Evolutionary conservation across 1,140 invertebrate species (phyloP).

Genomic region (Oreohelix idahoensis): DNA sequence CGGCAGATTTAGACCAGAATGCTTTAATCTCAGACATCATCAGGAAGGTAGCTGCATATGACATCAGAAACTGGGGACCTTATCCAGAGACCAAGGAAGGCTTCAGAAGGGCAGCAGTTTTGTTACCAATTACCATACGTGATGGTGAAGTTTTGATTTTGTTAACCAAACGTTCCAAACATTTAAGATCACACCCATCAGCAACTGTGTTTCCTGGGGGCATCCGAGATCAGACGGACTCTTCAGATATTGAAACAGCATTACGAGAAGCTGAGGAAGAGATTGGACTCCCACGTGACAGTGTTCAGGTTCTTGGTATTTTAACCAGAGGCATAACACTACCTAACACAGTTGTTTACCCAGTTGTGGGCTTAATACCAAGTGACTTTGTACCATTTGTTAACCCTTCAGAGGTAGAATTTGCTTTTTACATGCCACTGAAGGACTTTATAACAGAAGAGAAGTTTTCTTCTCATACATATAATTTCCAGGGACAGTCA

Average conservation of each 20-base stretch:
- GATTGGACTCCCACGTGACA: conserved; percentile 46
- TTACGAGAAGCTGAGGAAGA: conserved; percentile 57
- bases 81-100: neutral
- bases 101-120: conserved; percentile 8
- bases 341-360: conserved; percentile 49
- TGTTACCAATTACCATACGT: conserved; percentile 15
- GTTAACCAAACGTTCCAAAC: conserved; percentile 27
- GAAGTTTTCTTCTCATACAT: neutral
- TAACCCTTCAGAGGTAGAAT: conserved; percentile 50
- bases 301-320: conserved; percentile 49
- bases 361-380: conserved; percentile 53
- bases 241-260: conserved; percentile 50
- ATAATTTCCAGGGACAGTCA: neutral
- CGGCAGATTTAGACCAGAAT: neutral
- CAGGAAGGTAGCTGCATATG: conserved; percentile 1
- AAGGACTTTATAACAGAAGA: conserved; percentile 45
- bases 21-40: conserved; percentile 45
- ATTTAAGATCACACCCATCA: neutral
- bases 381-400: conserved; percentile 46
- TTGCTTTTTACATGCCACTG: conserved; percentile 50
- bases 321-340: conserved; percentile 42
- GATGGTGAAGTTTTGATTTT: conserved; percentile 19
- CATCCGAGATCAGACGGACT: conserved; percentile 43
- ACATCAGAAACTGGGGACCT: conserved; percentile 1
- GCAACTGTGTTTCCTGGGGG: conserved; percentile 56